Base-by-base conservation (phyloP, 1,140 invertebrate species). In the Anthonomus grandis region DNA sequence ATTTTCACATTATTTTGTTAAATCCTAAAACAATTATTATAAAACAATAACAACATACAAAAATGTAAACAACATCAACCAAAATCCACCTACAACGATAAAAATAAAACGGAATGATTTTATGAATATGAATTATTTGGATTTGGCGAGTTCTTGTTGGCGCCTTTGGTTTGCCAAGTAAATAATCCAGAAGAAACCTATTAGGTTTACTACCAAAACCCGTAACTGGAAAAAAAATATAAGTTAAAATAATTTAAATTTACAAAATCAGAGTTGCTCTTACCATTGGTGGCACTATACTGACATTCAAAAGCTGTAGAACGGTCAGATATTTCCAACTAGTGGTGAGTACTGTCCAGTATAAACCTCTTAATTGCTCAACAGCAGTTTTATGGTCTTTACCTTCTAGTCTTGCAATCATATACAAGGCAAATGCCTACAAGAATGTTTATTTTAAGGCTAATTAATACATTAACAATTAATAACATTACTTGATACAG, bases 311-410 rank as follows among this genome's bases (percentile, higher is more conserved):
- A 39, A 84, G 78, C 60, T 88, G 85, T 57, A 86, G 76, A 10
- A 88, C 55, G 3, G 86, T 87, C 12, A 89, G 64, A 72, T 84
- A 87, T 68, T 83, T 85, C 79, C 84, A 85, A 73, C 86, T 88
- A 12, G 84, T 79, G 56, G 74, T 72, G 17, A 89, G 65, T 34
- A 87, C 70, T 0, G 81, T 78, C 65, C 73, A 77, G 59, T 86
- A 86, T 1, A 87, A 64, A 31, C 75, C 76, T 62, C 79, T 68
- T 13, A 86, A 64, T 58, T 86, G 82, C 63, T 78, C 74, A 1
- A 78, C 19, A 4, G 86, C 81, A 6, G 74, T 70, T 27, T 74
- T 64, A 59, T 87, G 84, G 12, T 79, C 77, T 67, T 86, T 87
- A 34, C 85, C 84, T 77, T 89, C 86, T 52, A 89, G 81, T 59